Percentiles rank a stretch among this genome's conserved stretches.
These are phyloP conservation scores for Centruroides sculpturatus DNA, from an alignment of 1,140 invertebrate genomes.

Conservation along the genomic window DNA sequence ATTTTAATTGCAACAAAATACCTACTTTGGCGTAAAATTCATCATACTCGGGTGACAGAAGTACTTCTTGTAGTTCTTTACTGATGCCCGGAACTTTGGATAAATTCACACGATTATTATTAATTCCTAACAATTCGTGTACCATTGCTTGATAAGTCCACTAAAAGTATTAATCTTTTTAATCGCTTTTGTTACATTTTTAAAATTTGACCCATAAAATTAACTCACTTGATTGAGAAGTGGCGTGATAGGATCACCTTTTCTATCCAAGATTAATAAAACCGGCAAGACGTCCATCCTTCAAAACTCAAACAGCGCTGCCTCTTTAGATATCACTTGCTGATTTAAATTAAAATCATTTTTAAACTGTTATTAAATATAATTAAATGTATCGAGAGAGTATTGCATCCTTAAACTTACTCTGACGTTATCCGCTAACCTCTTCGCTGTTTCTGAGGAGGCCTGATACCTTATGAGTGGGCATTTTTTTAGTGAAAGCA, in stretches of 20 bases:
- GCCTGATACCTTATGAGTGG: slow-evolving; percentile 84
- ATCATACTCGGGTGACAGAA: slow-evolving; percentile 88
- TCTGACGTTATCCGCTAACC: slow-evolving; percentile 68
- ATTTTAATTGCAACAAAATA: not conserved
- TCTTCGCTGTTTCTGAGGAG: slow-evolving; percentile 67
- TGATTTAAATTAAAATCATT: slow-evolving; percentile 21
- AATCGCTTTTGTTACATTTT: not conserved
- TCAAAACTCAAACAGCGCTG: slow-evolving; percentile 68
- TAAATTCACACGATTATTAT: slow-evolving; percentile 88
- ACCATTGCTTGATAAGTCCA: slow-evolving; percentile 99
- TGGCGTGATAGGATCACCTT: slow-evolving; percentile 90
- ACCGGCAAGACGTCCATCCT: slow-evolving; percentile 53
- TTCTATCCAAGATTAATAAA: slow-evolving; percentile 73
- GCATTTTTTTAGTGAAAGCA: slow-evolving; percentile 82
- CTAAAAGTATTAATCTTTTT: slow-evolving; percentile 27
- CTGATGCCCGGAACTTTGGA: slow-evolving; percentile 49
- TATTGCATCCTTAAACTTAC: slow-evolving; percentile 16
- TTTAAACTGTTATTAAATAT: not conserved
- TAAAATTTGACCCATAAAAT: not conserved
- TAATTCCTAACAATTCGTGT: slow-evolving; percentile 87
- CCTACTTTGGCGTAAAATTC: slow-evolving; percentile 86
- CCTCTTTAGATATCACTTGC: slow-evolving; percentile 73
- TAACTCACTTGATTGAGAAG: slow-evolving; percentile 64
- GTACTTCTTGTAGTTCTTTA: slow-evolving; percentile 82
- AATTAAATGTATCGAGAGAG: not conserved